Evolutionary conservation across 2,113 vertebrate species (phyloP).

Genomic region (Nymphicus hollandicus): DNA sequence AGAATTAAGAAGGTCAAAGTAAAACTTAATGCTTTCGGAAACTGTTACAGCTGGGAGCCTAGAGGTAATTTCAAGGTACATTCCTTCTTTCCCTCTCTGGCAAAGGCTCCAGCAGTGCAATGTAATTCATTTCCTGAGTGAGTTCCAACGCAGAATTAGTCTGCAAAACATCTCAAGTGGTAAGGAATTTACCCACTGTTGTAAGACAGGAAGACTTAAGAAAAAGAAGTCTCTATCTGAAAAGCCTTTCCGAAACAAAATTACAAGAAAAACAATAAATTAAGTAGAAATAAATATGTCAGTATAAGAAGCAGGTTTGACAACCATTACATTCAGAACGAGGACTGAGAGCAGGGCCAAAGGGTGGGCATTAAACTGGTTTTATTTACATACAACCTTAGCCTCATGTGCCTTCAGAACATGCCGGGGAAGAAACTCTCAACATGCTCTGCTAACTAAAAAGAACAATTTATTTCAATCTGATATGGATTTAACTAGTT

Average conservation of each 20-base stretch:
- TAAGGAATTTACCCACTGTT: neutral
- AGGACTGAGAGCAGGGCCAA: neutral
- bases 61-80: neutral
- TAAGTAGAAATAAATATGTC: neutral
- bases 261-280: neutral
- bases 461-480: neutral
- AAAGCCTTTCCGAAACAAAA: neutral
- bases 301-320: neutral
- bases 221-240: neutral
- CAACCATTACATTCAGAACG: neutral
- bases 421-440: neutral
- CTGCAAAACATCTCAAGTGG: neutral
- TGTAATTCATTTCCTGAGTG: neutral
- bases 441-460: neutral
- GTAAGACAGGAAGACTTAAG: neutral
- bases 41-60: neutral
- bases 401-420: neutral
- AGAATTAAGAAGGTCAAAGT: neutral
- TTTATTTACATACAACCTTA: neutral
- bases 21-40: neutral
- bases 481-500: neutral
- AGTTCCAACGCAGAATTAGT: neutral
- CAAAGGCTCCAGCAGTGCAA: neutral
- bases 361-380: neutral
- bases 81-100: neutral